Evolutionary conservation across 2,113 vertebrate genomes (phyloP), one percentile per base, ranked within the genome.

Genomic region (Rana temporaria): DNA sequence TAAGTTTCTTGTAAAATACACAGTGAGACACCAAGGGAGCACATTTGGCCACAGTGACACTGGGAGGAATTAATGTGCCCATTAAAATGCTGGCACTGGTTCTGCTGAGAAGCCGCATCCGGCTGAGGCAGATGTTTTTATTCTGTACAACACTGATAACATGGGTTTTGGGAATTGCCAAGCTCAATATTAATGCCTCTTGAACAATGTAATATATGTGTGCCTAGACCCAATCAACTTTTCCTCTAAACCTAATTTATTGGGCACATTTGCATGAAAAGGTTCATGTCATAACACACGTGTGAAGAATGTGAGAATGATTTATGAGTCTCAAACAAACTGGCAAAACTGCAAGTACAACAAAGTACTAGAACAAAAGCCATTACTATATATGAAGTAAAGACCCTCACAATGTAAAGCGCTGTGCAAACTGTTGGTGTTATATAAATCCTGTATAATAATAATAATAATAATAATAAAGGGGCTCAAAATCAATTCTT

Each of bases 71-170:
- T 20, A 55, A 65, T 64, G 34, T 55, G 69, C 79, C 79, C 73
- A 57, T 72, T 64, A 72, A 63, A 72, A 55, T 22, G 34, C 79
- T 81, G 68, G 57, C 68, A 81, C 20, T 4, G 48, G 52, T 65
- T 73, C 22, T 65, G 57, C 57, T 38, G 65, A 2, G 34, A 42
- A 8, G 19, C 38, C 18, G 20, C 24, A 2, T 53, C 60, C 65
- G 59, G 20, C 42, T 52, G 20, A 42, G 71, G 80, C 80, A 75
- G 80, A 74, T 75, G 80, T 82, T 75, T 82, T 64, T 52, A 24
- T 65, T 82, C 63, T 67, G 53, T 63, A 42, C 12, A 32, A 26
- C 70, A 55, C 32, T 42, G 70, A 74, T 75, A 75, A 67, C 57
- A 67, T 3, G n/a, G 52, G 59, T 66, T 59, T 38, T 59, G 53